Evolutionary conservation across 1,140 invertebrate genomes (phyloP), one percentile per base, ranked within the genome.

Genomic region (Andricus grossulariae): DNA sequence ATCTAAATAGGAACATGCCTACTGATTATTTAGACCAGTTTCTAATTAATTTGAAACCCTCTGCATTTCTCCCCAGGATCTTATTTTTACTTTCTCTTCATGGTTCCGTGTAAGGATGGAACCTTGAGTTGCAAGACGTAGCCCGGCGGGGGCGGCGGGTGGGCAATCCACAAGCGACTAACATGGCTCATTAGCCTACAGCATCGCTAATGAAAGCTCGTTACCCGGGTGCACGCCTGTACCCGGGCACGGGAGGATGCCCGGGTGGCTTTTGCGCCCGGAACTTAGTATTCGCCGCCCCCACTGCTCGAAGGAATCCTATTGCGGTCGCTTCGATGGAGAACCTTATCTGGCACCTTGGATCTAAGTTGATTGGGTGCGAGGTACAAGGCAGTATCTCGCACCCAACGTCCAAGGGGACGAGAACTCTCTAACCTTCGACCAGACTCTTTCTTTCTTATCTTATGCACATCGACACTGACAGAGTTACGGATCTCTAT

Each of bases 191-290:
- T 91, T 91, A 91, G 90, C 89, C 88, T 90, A 90, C 88, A 90
- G 86, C 87, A 85, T 91, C 88, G 88, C 88, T 91, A 91, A 91
- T 90, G 90, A 91, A 91, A 91, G 88, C 88, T 91, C 90, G 88
- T 91, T 91, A 90, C 87, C 84, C 82, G 87, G 83, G 80, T 84
- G 85, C 86, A 87, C 84, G 85, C 81, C 72, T 76, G 72, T 85
- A 88, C 86, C 78, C 80, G 75, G 75, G 76, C 86, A 77, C 80
- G 75, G 76, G 76, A 70, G 70, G 66, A 71, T 74, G 57, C 79
- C 79, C 79, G 72, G 78, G 76, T 85, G 84, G 84, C 85, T 82
- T 82, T 84, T 83, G 84, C 85, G 70, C 77, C 71, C 81, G 80
- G 83, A 83, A 88, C 86, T 88, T 87, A 85, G 87, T 86, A 86